Conservation (phyloP, 1,140 invertebrate species). For the Vollenhovia emeryi region DNA sequence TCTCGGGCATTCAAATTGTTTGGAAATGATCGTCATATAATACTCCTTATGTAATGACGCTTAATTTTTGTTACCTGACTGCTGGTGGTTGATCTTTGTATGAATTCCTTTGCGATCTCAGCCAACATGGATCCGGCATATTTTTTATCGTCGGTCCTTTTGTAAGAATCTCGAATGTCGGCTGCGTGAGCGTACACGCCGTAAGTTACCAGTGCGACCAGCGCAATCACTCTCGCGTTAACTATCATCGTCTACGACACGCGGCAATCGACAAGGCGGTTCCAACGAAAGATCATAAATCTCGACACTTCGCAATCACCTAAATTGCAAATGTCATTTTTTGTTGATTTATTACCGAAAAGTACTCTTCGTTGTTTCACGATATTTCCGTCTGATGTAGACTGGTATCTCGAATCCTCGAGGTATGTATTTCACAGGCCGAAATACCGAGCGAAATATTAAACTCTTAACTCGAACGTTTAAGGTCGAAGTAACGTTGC, state of each 20-base stretch:
- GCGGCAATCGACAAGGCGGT: not conserved
- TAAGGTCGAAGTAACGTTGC: conserved; percentile 32
- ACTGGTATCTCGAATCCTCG: not conserved
- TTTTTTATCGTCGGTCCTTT: conserved; percentile 49
- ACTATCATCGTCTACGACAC: conserved; percentile 14
- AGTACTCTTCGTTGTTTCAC: not conserved
- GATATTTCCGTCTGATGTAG: not conserved
- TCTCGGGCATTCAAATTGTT: not conserved
- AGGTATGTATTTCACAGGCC: not conserved
- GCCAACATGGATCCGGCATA: conserved; percentile 83
- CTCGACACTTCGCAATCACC: not conserved
- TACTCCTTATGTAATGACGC: not conserved
- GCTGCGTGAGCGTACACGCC: conserved; percentile 65
- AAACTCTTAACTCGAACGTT: not conserved
- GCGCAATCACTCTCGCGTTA: conserved; percentile 54
- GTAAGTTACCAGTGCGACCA: conserved; percentile 65
- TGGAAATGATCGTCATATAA: not conserved
- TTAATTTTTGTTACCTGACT: conserved; percentile 86
- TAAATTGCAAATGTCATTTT: conserved; percentile 12
- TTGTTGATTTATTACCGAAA: not conserved
- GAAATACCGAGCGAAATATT: not conserved
- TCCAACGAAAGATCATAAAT: not conserved
- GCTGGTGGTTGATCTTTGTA: conserved; percentile 87
- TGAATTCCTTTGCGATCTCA: conserved; percentile 88
- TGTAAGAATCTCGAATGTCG: conserved; percentile 47